Conservation (phyloP, 2,797 vertebrate species). For the Octomys mimax region DNA sequence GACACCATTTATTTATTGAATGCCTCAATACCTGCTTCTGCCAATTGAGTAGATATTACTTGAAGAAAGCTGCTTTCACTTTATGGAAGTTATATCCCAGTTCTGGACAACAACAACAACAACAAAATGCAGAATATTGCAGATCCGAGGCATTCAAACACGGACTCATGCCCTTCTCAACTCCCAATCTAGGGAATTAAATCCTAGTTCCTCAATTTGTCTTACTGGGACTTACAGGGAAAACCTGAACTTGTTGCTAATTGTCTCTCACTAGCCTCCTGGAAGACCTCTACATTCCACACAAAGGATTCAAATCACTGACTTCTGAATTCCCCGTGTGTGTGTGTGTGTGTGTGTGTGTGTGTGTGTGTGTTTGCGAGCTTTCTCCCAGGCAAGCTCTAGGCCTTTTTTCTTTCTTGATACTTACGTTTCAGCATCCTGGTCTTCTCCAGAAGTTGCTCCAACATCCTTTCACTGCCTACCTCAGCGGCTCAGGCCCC, state of each 20-base stretch:
- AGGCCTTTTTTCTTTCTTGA: not conserved
- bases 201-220: not conserved
- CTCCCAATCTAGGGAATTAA: not conserved
- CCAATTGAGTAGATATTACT: not conserved
- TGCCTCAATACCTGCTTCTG: not conserved
- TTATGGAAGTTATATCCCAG: not conserved
- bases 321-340: not conserved
- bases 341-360: not conserved
- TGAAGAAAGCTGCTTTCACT: not conserved
- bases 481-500: not conserved
- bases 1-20: not conserved
- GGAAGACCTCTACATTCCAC: not conserved
- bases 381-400: not conserved
- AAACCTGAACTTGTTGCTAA: not conserved
- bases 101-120: not conserved
- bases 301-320: not conserved
- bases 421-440: not conserved
- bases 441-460: not conserved
- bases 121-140: not conserved
- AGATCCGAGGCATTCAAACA: not conserved
- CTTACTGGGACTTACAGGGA: not conserved
- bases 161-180: rapidly evolving
- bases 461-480: not conserved
- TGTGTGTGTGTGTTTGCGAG: not conserved
- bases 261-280: not conserved